These are phyloP conservation scores for Microplitis mediator DNA, from an alignment of 1,140 invertebrate species.

Conservation along the genomic window DNA sequence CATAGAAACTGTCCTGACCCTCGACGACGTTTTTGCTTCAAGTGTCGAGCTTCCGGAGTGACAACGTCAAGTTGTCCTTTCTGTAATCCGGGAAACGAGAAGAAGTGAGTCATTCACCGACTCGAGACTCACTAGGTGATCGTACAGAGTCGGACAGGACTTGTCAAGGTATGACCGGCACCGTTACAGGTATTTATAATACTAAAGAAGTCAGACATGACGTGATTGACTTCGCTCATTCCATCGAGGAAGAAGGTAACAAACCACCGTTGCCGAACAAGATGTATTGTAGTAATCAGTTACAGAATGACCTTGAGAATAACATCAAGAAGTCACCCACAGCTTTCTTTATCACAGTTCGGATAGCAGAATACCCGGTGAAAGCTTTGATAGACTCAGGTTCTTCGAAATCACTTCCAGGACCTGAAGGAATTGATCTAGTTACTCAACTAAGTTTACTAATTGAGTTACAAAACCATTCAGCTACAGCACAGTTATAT, in stretches of 20 bases:
- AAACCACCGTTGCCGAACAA: not conserved
- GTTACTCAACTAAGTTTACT: not conserved
- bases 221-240: no score
- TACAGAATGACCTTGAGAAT: not conserved
- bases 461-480: no score
- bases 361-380: not conserved
- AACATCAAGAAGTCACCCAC: not conserved
- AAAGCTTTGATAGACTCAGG: constrained; percentile 13
- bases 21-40: not conserved
- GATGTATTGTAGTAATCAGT: not conserved
- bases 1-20: not conserved
- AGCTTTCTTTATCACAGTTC: constrained; percentile 5
- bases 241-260: not conserved
- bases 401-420: constrained; percentile 1
- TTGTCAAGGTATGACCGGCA: not conserved
- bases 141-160: not conserved
- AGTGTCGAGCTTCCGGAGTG: not conserved
- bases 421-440: not conserved
- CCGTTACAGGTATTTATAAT: not conserved
- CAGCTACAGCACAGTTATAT: no score
- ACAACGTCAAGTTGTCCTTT: not conserved
- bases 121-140: not conserved
- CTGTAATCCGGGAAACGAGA: constrained; percentile 10
- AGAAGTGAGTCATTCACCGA: not conserved
- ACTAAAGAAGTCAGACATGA: not conserved